Evolutionary conservation across 2,797 vertebrate species (phyloP).

Genomic region (Lates japonicus): DNA sequence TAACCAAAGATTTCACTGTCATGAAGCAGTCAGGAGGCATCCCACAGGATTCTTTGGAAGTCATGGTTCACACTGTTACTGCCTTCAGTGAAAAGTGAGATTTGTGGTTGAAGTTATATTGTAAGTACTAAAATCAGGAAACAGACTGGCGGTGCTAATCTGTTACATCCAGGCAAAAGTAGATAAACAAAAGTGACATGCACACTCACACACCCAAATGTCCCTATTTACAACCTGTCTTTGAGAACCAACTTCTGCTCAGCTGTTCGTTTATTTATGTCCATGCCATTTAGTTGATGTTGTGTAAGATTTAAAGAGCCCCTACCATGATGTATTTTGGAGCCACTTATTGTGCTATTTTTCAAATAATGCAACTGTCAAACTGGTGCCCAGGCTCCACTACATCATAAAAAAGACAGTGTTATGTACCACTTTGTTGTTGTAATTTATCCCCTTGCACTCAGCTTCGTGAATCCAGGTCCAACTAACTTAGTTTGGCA

Average conservation of each 20-base stretch:
- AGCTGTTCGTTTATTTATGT: constrained; percentile 69
- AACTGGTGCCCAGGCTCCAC: constrained; percentile 40
- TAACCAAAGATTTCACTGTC: constrained; percentile 32
- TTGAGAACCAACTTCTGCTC: constrained; percentile 51
- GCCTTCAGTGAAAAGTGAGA: constrained; percentile 49
- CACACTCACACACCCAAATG: not conserved
- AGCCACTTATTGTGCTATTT: constrained; percentile 62
- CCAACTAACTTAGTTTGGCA: constrained; percentile 47
- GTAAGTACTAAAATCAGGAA: constrained; percentile 41
- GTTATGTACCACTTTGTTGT: constrained; percentile 42
- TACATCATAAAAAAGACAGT: constrained; percentile 61
- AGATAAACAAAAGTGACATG: constrained; percentile 48
- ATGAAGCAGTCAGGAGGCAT: constrained; percentile 16
- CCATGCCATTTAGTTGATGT: constrained; percentile 67
- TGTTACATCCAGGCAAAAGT: constrained; percentile 32
- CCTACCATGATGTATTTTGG: constrained; percentile 57
- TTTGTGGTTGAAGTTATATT: constrained; percentile 64
- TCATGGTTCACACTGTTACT: constrained; percentile 55
- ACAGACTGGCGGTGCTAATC: constrained; percentile 42
- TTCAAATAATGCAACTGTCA: constrained; percentile 76
- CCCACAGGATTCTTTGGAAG: constrained; percentile 33
- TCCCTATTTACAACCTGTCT: constrained; percentile 70
- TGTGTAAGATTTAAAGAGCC: constrained; percentile 74
- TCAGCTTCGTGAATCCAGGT: constrained; percentile 36
- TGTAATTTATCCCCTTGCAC: constrained; percentile 31